Evolutionary conservation across 2,113 vertebrate species (phyloP), one percentile per base, ranked within the genome.

Genomic region (Rhadina sibilatrix): DNA sequence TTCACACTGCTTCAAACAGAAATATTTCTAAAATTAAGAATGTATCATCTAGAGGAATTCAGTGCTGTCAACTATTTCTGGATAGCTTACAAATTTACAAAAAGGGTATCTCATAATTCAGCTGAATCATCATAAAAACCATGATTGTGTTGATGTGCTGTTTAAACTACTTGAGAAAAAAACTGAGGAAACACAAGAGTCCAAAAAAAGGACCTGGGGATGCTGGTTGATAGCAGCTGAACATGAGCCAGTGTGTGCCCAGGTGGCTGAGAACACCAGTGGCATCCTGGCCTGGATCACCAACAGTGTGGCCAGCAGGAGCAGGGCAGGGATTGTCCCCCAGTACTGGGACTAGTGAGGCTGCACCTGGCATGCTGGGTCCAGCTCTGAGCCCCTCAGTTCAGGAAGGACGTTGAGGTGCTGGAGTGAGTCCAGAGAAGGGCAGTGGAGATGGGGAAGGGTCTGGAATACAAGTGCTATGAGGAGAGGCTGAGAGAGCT

Each of bases 261-360:
- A 33, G 31, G 35, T 37, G 37, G 28, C 60, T 24, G 11, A 2
- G 53, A n/a, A 46, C 5, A 0, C 23, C 46, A 60, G 0, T 60
- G 87, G 2, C 53, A n/a, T 52, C n/a, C 24, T 47, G 61, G 28
- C 38, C 66, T 56, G 42, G 1, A 3, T 56, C 57, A 82, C 60
- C 10, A 53, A 1, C 4, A 1, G 23, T 15, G 60, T 53, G 46
- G 2, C 69, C 69, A 75, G 38, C 78, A 89, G 69, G 28, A 53
- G 0, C 19, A 60, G 69, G 60, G 24, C n/a, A 40, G 30, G 5
- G 46, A n/a, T 40, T 60, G 20, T 46, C 11, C 28, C 3, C 5
- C 15, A 18, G 15, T 27, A 0, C 57, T 46, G 1, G 1, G 23
- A 22, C n/a, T 60, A 23, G 3, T 33, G 61, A 46, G 53, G 53